Evolutionary conservation across 1,140 invertebrate species (phyloP).

Genomic region (Telenomus remus): DNA sequence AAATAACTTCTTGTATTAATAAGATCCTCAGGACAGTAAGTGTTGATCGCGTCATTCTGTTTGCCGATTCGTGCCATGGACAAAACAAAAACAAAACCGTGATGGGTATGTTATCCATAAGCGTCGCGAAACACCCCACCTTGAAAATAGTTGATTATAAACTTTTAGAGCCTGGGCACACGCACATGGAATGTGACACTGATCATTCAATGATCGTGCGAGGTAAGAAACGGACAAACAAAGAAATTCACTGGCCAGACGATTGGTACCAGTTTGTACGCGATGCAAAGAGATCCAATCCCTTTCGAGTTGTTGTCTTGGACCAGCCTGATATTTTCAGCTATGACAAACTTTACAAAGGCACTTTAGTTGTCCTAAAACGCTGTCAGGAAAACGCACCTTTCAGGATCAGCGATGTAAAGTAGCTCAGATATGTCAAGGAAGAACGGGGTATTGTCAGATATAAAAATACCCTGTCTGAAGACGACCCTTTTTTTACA

Average conservation of each 20-base stretch:
- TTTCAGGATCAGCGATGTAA: no score
- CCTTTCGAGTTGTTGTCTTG: conserved; percentile 5
- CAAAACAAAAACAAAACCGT: conserved; percentile 66
- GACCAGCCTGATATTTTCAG: no score
- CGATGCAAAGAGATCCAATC: not conserved
- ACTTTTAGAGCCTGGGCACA: conserved; percentile 48
- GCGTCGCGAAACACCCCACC: conserved; percentile 27
- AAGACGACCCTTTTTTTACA: conserved; percentile 15
- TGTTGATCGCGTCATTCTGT: conserved; percentile 56
- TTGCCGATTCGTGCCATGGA: conserved; percentile 62
- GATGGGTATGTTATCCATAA: conserved; percentile 50
- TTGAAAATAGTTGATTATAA: conserved; percentile 62
- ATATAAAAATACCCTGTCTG: no score
- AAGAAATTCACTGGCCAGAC: conserved; percentile 1
- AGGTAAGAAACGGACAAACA: not conserved
- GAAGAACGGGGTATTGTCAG: no score
- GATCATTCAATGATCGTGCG: not conserved
- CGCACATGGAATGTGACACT: not conserved
- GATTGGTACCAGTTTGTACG: conserved; percentile 9
- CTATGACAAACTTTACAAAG: no score
- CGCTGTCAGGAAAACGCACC: no score
- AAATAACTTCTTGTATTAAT: conserved; percentile 61
- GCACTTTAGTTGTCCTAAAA: no score
- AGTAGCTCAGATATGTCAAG: no score
- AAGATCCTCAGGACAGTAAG: not conserved